Evolutionary conservation across 2,888 invertebrate species (phyloP).

Genomic region (Sarcophaga caerulescens): DNA sequence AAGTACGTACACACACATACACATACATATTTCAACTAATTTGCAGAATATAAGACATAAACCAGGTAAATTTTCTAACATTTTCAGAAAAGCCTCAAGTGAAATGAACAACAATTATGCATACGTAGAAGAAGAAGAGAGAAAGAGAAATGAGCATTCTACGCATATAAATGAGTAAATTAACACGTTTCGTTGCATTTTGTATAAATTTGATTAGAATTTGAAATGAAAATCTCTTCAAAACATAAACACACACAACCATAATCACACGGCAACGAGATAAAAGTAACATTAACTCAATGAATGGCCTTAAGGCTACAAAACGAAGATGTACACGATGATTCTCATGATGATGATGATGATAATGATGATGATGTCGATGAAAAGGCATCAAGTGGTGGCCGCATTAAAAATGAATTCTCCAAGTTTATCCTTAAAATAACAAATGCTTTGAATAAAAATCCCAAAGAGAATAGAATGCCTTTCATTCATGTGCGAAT

Average conservation of each 20-base stretch:
- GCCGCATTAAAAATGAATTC: slow-evolving; percentile 5
- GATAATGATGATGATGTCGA: slow-evolving; percentile 4
- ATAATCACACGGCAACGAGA: too few relatives aligned
- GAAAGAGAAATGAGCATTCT: slow-evolving; percentile 64
- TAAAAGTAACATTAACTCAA: neutral
- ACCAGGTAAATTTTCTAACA: too few relatives aligned
- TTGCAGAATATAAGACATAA: too few relatives aligned
- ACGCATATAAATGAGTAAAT: slow-evolving; percentile 79
- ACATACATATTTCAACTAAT: too few relatives aligned
- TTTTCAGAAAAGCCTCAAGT: too few relatives aligned
- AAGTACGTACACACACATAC: too few relatives aligned
- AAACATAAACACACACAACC: too few relatives aligned
- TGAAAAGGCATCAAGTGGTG: neutral
- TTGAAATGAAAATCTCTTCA: slow-evolving; percentile 21
- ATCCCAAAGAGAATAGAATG: slow-evolving; percentile 18
- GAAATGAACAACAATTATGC: too few relatives aligned
- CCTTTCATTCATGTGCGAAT: neutral
- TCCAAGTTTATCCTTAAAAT: slow-evolving; percentile 65
- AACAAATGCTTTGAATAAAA: slow-evolving; percentile 50
- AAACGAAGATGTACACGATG: slow-evolving; percentile 4
- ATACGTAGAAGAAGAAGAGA: neutral
- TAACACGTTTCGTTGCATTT: slow-evolving; percentile 71
- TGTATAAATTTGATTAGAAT: slow-evolving; percentile 23
- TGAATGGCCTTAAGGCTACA: slow-evolving; percentile 48
- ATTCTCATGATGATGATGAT: neutral